Evolutionary conservation across 2,888 invertebrate genomes (phyloP), one percentile per base, ranked within the genome.

Genomic region (Drosophila neotestacea): DNA sequence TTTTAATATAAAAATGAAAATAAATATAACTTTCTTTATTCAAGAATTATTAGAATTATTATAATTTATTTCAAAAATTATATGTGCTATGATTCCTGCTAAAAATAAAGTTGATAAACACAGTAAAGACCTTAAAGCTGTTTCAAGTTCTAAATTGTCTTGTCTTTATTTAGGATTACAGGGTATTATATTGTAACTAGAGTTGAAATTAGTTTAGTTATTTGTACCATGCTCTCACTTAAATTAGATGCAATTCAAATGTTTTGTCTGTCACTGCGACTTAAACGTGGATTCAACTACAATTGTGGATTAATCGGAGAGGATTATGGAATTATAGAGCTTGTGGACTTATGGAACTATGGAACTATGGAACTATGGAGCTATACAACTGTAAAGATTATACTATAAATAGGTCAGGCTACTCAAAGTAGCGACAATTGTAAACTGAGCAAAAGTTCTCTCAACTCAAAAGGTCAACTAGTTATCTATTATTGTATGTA

Each of bases 361-460:
- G 6, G 6, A 39, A 13, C 1, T n/a, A 30, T 32, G 30, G n/a
- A 32, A 50, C 34, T 50, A 4, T 32, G 27, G 6, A 46, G 1
- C 42, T 46, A 22, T 22, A 22, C 1, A 22, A 22, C 3, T 22
- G 22, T 22, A 22, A 22, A 22, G 22, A 1, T 7, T 30, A 6
- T 7, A 16, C 51, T 28, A 28, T 28, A 65, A 65, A 73, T 71
- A 16, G 73, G 47, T 71, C 72, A 64, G 39, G 10, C 51, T 36
- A 36, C n/a, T 42, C 39, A 27, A 13, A 46, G 22, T 10, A 36
- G n/a, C n/a, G 38, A n/a, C 38, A 41, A 41, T 41, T 41, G 41
- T 41, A 30, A n/a, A 27, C 16, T 6, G 32, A 61, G 28, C 32
- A 34, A 32, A 51, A 68, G 38, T 44, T 11, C n/a, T 52, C 36